These are phyloP conservation scores for Macrosiphum euphorbiae DNA, from an alignment of 2,888 invertebrate species.

Conservation along the genomic window DNA sequence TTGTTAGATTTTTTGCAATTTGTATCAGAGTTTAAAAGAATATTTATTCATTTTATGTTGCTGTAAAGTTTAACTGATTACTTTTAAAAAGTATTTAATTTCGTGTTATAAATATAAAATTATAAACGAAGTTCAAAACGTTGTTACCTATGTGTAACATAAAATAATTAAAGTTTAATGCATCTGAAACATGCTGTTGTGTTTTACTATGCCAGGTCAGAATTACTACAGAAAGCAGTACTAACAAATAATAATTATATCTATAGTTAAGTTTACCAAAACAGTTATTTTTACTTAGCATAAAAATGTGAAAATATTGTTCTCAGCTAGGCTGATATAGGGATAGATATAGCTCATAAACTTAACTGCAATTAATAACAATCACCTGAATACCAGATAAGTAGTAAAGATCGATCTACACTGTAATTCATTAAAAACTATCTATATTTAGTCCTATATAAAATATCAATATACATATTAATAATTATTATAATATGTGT, in stretches of 20 bases:
- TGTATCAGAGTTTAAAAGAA: not conserved
- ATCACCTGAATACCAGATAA: not conserved
- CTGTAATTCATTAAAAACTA: not conserved
- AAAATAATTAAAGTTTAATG: not conserved
- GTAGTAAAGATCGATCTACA: not conserved
- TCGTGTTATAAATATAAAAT: not conserved
- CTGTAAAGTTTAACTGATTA: not conserved
- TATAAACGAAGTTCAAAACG: not conserved
- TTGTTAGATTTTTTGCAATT: not conserved
- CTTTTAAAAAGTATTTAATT: not conserved
- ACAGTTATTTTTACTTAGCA: not conserved
- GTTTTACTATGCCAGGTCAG: not conserved
- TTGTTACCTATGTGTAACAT: not conserved
- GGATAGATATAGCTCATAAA: not conserved
- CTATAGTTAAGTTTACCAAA: not conserved
- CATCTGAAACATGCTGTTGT: not conserved
- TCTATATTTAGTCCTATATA: not conserved
- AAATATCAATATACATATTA: not conserved
- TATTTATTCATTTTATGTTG: not conserved
- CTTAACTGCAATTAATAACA: not conserved
- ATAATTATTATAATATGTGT: no score
- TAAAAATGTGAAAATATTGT: not conserved
- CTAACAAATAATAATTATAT: not conserved
- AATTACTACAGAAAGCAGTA: not conserved
- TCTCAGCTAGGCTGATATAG: not conserved